Evolutionary conservation across 2,113 vertebrate species (phyloP), one percentile per base, ranked within the genome.

Genomic region (Callocephalon fimbriatum): DNA sequence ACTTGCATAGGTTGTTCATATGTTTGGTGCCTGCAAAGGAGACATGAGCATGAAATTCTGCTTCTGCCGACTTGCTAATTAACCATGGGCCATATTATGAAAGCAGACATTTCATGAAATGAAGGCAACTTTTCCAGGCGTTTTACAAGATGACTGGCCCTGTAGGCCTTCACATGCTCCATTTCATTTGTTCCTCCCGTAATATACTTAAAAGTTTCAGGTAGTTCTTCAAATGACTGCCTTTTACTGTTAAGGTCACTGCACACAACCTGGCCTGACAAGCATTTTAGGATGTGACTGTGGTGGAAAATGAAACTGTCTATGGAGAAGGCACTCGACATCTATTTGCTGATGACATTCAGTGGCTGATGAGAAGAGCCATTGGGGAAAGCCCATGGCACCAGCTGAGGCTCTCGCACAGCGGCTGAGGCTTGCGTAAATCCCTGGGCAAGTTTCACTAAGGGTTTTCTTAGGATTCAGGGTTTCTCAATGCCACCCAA

Each of bases 21-120:
- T 1, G 5, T 54, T 75, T 23, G 51, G 25, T 37, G 54, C 17
- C 45, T 2, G 2, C 47, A 79, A 32, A 83, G 42, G 10, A 91
- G 76, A 53, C 2, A 22, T 32, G 32, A 91, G n/a, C 3, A 2
- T 53, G 53, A 56, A 73, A 66, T 68, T 53, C 68, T 86, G 44
- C 45, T 74, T 87, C 81, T 84, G 37, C 65, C 78, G 65, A 58
- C 73, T 89, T 84, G 45, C 80, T 96, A 45, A 87, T 75, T 50
- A 87, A 74, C 45, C 51, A 66, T 5, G 42, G 56, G 61, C 31
- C 81, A 54, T 50, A 48, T 25, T 90, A 51, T 50, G 68, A 93
- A 87, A 95, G 85, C 70, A 87, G 73, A 58, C 1, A 0, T 48
- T 88, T 81, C 10, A n/a, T 40, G 18, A 81, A 92, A 58, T 7